Conservation (phyloP, 2,888 invertebrate species). For the Hirtodrosophila duncani region DNA sequence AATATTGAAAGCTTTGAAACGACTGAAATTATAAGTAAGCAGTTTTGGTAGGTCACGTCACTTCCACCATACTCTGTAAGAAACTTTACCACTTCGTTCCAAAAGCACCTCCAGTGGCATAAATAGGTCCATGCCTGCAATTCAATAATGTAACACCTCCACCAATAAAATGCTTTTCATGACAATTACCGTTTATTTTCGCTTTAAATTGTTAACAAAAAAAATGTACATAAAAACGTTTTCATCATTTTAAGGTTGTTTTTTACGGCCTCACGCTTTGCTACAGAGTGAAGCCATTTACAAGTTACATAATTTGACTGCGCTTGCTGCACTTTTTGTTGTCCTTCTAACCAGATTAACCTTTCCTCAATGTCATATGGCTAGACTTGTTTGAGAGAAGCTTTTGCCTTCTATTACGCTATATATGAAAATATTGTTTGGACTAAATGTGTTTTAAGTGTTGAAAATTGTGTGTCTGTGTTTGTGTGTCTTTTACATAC, state of each 20-base stretch:
- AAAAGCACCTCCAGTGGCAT: too few relatives aligned
- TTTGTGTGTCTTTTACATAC: background rate
- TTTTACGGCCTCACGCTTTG: conserved; percentile 9
- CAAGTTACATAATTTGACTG: conserved; percentile 61
- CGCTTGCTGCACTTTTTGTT: conserved; percentile 55
- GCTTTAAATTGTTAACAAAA: conserved; percentile 51
- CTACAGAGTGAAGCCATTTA: background rate
- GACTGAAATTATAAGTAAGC: too few relatives aligned
- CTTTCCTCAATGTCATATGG: conserved; percentile 21
- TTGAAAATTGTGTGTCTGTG: conserved; percentile 5
- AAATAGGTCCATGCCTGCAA: too few relatives aligned
- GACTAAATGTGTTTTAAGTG: conserved; percentile 15
- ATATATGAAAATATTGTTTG: conserved; percentile 26
- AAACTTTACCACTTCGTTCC: too few relatives aligned
- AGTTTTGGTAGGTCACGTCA: too few relatives aligned
- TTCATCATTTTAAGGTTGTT: conserved; percentile 16
- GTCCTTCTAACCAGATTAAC: too few relatives aligned
- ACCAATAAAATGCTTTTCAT: too few relatives aligned
- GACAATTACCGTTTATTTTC: conserved; percentile 65
- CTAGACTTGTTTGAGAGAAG: conserved; percentile 38
- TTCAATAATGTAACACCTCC: too few relatives aligned
- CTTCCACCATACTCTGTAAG: too few relatives aligned
- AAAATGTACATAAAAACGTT: conserved; percentile 61
- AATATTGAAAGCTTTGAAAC: too few relatives aligned
- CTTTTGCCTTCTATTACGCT: conserved; percentile 25